These are phyloP conservation scores for Eublepharis macularius DNA, from an alignment of 2,113 vertebrate species.

Conservation along the genomic window DNA sequence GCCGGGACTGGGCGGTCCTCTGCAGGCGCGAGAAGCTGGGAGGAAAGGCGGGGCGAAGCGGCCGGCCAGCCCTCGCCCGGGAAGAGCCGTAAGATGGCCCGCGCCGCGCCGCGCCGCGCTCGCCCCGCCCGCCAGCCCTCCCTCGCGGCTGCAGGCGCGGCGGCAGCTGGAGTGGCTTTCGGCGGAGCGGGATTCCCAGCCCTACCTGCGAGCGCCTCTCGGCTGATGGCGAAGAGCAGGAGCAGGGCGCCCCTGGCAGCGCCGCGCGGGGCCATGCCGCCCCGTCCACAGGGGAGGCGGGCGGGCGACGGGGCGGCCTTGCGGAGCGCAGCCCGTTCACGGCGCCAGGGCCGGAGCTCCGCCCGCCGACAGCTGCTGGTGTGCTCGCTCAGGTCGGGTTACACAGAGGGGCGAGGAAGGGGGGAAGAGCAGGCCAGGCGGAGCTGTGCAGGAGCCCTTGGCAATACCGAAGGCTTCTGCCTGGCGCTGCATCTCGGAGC, in stretches of 20 bases:
- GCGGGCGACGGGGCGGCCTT: not conserved
- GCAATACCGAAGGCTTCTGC: too few species aligned
- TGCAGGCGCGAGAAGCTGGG: not conserved
- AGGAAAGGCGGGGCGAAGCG: not conserved
- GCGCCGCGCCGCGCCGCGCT: not conserved
- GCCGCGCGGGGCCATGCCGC: not conserved
- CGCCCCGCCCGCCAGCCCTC: not conserved
- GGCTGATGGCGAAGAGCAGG: not conserved
- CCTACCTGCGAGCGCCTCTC: not conserved
- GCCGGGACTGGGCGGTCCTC: not conserved
- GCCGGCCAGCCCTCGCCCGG: too few species aligned
- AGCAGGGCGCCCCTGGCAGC: not conserved
- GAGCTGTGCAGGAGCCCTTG: too few species aligned
- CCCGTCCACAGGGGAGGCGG: not conserved
- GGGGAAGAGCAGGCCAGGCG: not conserved
- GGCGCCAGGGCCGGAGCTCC: not conserved
- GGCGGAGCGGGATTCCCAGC: fast-evolving
- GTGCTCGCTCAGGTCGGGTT: not conserved
- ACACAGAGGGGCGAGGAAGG: not conserved
- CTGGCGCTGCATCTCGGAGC: too few species aligned
- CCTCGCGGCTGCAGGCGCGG: not conserved
- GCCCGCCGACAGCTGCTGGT: slow-evolving; percentile 7
- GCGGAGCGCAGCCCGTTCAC: fast-evolving
- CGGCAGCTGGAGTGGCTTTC: not conserved
- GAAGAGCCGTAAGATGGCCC: not conserved